phyloP scores from a whole-genome alignment of 2,888 invertebrate genomes.

The Sceliomorpha sp. region DNA sequence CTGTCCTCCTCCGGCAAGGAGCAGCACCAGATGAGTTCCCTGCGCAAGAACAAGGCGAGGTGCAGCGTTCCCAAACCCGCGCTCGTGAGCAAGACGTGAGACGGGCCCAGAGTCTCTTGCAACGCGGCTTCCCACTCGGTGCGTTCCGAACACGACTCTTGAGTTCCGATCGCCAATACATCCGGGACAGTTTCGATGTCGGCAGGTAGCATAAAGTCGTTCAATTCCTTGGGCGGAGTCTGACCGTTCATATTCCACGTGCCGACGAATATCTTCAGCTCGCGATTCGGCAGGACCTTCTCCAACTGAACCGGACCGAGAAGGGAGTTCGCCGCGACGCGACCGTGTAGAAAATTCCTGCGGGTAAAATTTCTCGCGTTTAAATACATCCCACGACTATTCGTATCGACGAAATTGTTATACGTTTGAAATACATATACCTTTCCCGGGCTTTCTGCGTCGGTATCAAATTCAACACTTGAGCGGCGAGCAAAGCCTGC shows the following conservation, averaged over 20 bases:
- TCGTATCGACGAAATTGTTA: too few species aligned
- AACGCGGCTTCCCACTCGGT: constrained; percentile 94
- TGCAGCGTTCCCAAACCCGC: constrained; percentile 87
- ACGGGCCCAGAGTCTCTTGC: constrained; percentile 95
- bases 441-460: constrained; percentile 90
- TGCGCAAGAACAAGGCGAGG: constrained; percentile 91
- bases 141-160: constrained; percentile 94
- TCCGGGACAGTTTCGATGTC: constrained; percentile 93
- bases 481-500: constrained; percentile 88
- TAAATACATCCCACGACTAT: too few species aligned
- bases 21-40: constrained; percentile 98
- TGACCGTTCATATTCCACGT: constrained; percentile 99
- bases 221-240: constrained; percentile 89
- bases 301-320: constrained; percentile 92
- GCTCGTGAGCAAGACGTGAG: constrained; percentile 89
- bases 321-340: constrained; percentile 89
- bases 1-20: constrained; percentile 94
- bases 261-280: constrained; percentile 93
- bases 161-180: constrained; percentile 95
- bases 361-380: too few species aligned
- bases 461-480: constrained; percentile 90
- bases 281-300: constrained; percentile 91
- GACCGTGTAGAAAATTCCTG: constrained; percentile 90
- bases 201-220: constrained; percentile 94
- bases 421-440: too few species aligned